Base-by-base conservation (phyloP, 1,140 invertebrate genomes). In the Drosophila repleta region DNA sequence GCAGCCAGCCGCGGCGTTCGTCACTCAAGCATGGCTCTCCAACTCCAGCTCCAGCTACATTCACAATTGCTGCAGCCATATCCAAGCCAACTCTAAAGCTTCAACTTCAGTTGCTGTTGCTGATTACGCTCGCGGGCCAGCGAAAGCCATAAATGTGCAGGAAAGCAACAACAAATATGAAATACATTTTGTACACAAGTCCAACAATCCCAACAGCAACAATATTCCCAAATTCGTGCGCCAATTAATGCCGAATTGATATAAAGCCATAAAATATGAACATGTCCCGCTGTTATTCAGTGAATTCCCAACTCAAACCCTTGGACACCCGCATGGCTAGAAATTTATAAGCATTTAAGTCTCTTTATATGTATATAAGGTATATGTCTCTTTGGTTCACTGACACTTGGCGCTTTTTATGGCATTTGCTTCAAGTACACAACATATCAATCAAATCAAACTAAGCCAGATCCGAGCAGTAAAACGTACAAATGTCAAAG, bases 171-270 rank as follows among this genome's bases (percentile, higher is more conserved):
- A 61, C 52, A 68, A 67, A 68, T 68, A 53, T 62, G 49, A 65
- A 72, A 66, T 66, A 61, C 58, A 67, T 66, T 67, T 49, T 18
- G 39, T 67, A 15, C 41, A 29, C 41, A 72, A 39, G 20, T 32
- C 58, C 66, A 62, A 69, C 49, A 62, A 55, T 24, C 45, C 56
- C 45, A 57, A 62, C 57, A 29, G 69, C 45, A 62, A 57, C 29
- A 60, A 74, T 71, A 56, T 72, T 79, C 46, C 58, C 66, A 74
- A 71, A 77, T 71, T 74, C 66, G 75, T 77, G 66, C 39, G 66
- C 66, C 72, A 77, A 85, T 87, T 85, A 85, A 87, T 72, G 56
- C 70, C 49, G 81, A 85, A 85, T 87, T 85, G 74, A 85, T 87
- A 85, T 85, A 75, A 85, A 85, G 74, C 70, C 78, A 82, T 81